Evolutionary conservation across 35 echinoderm and acorn worm genomes (phyloP).

Genomic region (Strongylocentrotus purpuratus): DNA sequence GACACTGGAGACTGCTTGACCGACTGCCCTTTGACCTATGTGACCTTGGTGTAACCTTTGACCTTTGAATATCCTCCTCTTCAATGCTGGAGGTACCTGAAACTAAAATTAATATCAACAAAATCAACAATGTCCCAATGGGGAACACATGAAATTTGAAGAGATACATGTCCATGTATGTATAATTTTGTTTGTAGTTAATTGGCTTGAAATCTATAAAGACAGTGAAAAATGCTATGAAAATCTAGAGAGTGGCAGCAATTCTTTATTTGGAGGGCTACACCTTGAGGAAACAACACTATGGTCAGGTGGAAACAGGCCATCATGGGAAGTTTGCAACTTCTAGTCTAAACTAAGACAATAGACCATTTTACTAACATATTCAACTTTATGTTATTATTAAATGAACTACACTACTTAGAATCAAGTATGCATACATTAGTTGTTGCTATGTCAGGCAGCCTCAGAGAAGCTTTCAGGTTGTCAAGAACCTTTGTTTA

Average conservation of each 20-base stretch:
- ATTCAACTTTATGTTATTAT: too few species aligned
- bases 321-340: neutral
- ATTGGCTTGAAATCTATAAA: neutral
- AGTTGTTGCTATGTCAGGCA: too few species aligned
- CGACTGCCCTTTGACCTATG: neutral
- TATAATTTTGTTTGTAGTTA: neutral
- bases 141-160: neutral
- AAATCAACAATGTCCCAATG: neutral
- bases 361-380: too few species aligned
- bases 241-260: neutral
- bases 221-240: neutral
- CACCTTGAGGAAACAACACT: too few species aligned
- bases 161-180: neutral
- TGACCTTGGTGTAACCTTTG: neutral
- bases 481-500: too few species aligned
- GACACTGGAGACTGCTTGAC: conserved; percentile 9
- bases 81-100: conserved; percentile 24
- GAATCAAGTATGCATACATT: too few species aligned
- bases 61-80: neutral
- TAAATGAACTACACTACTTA: too few species aligned
- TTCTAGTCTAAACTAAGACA: too few species aligned
- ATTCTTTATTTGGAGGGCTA: too few species aligned
- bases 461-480: too few species aligned
- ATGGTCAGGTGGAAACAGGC: neutral
- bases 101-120: neutral